Evolutionary conservation across 2,113 vertebrate genomes (phyloP).

Genomic region (Dicrurus megarhynchus): DNA sequence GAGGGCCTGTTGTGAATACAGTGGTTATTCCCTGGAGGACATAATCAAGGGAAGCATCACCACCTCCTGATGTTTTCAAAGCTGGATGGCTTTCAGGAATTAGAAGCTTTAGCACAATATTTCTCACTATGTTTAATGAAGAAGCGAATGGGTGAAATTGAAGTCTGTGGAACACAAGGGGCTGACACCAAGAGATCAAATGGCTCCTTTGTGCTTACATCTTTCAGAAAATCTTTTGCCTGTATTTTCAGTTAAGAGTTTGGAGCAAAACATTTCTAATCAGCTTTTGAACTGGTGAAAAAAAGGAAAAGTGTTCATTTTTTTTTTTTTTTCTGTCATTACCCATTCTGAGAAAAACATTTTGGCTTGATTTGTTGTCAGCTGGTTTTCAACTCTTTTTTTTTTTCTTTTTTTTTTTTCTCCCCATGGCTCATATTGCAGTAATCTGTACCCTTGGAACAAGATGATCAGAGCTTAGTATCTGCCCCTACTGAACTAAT

Average conservation of each 20-base stretch:
- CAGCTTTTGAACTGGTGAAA: neutral
- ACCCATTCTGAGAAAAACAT: neutral
- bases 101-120: neutral
- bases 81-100: neutral
- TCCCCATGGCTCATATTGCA: neutral
- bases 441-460: neutral
- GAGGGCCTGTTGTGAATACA: neutral
- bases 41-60: neutral
- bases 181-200: neutral
- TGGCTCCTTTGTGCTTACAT: neutral
- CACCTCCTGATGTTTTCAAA: neutral
- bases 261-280: neutral
- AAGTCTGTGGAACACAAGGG: neutral
- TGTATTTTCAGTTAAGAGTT: neutral
- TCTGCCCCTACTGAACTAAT: neutral
- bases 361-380: neutral
- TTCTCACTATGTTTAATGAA: neutral
- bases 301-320: neutral
- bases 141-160: neutral
- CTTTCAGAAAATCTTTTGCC: neutral
- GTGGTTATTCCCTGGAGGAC: neutral
- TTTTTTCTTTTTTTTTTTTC: accelerated
- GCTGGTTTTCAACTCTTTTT: neutral
- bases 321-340: neutral
- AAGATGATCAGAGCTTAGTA: neutral